A percentile compares a stretch with the other conserved stretches of the same genome.
phyloP scores from a whole-genome alignment of 2,113 vertebrate genomes.

The Takifugu bimaculatus region DNA sequence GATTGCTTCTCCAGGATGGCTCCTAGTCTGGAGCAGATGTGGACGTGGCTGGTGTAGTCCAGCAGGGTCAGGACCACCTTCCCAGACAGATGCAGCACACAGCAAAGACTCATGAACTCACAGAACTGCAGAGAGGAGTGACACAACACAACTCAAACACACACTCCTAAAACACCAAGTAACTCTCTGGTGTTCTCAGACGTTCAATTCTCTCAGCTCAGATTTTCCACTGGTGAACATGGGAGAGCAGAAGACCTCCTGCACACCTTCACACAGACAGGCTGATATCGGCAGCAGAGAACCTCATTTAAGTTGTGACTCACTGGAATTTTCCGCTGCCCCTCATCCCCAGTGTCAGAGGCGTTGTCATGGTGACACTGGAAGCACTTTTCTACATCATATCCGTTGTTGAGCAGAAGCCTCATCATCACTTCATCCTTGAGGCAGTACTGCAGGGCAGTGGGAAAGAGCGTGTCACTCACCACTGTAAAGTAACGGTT shows the following conservation, averaged over 20 bases:
- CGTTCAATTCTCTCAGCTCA: no score
- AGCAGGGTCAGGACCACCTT: constrained; percentile 74
- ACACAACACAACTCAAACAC: neutral
- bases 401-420: constrained; percentile 83
- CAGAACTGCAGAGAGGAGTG: constrained; percentile 77
- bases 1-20: constrained; percentile 73
- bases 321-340: constrained; percentile 56
- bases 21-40: constrained; percentile 79
- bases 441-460: constrained; percentile 85
- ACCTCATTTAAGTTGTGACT: constrained; percentile 22
- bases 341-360: constrained; percentile 16
- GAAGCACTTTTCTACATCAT: constrained; percentile 79
- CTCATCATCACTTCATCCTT: constrained; percentile 87
- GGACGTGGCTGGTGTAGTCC: constrained; percentile 80
- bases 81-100: constrained; percentile 79
- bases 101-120: constrained; percentile 82
- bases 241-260: no score
- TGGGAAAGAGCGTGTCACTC: constrained; percentile 83
- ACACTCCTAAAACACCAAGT: no score
- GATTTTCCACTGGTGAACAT: no score
- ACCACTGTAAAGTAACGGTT: constrained; percentile 85
- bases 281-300: no score
- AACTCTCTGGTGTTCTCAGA: no score
- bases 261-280: no score
- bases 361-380: constrained; percentile 76